A percentile compares a stretch with the other conserved stretches of the same genome.
These are phyloP conservation scores for Psittacula derbiana DNA, from an alignment of 2,797 vertebrate genomes.

Conservation along the genomic window DNA sequence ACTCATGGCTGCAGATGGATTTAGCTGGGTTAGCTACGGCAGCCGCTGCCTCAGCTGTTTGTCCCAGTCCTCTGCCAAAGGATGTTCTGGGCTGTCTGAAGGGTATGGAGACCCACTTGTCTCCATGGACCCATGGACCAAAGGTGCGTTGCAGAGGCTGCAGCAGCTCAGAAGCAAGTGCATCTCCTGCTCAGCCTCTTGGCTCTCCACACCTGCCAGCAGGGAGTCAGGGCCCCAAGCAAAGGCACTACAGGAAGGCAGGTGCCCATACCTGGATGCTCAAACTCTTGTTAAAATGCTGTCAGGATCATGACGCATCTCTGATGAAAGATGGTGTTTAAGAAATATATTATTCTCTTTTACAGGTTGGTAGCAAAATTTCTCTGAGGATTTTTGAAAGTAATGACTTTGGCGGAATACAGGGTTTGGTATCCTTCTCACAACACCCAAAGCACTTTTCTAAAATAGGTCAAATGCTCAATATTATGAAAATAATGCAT, in stretches of 20 bases:
- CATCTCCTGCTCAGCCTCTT: neutral
- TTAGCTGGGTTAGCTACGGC: conserved; percentile 2
- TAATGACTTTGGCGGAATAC: neutral
- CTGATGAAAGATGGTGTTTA: neutral
- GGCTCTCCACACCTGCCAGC: neutral
- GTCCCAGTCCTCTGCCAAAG: neutral
- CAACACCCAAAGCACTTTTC: accelerated
- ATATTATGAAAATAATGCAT: neutral
- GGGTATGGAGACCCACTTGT: neutral
- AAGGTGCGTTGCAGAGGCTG: neutral
- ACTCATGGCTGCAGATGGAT: conserved; percentile 25
- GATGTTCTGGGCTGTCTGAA: neutral
- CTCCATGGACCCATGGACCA: neutral
- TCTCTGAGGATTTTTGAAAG: neutral
- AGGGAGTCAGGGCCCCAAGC: accelerated
- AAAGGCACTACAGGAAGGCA: accelerated
- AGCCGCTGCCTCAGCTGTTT: conserved; percentile 26
- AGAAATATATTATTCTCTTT: neutral
- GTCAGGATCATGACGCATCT: accelerated
- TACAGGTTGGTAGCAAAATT: neutral
- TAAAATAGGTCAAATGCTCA: neutral
- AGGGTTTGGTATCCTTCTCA: neutral
- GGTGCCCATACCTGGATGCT: accelerated
- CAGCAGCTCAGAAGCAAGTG: neutral
- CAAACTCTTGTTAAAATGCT: neutral